Evolutionary conservation across 2,888 invertebrate species (phyloP), one percentile per base, ranked within the genome.

Genomic region (Ferdinandea cuprea): DNA sequence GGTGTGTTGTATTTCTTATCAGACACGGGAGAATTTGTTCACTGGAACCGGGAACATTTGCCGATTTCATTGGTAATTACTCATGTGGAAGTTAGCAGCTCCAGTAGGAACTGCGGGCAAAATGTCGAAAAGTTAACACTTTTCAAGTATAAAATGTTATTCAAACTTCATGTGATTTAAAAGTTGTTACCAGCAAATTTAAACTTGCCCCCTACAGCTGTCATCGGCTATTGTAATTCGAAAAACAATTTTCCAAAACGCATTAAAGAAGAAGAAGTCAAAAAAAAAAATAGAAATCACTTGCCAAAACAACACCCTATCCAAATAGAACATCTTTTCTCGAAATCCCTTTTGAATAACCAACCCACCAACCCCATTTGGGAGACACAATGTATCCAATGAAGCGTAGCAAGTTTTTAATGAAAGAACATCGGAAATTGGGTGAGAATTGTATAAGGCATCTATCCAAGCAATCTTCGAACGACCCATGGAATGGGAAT

Each of bases 301-400:
- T 13, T n/a, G 54, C 37, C 13, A 8, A 3, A 25, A 2, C 48
- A 48, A 28, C 13, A 52, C n/a, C 42, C 28, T 19, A 59, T 15
- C 3, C 35, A 35, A 42, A 25, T 13, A 42, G 30, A 17, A 46
- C 21, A 46, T 61, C 32, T 46, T 42, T 44, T 19, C n/a, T 32
- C 30, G 3, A 15, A 32, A 9, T 7, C 35, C 15, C 17, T 42
- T n/a, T n/a, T n/a, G n/a, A n/a, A n/a, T 7, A 1, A 19, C 15
- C 3, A n/a, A 61, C n/a, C n/a, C 59, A 5, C 40, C 21, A 4
- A 58, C 35, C 48, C 35, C 15, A 21, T 6, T 48, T 2, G 15
- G 58, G 3, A 32, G 21, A 66, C 50, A 73, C 63, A 56, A 65
- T 56, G 48, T 65, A 73, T 65, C 56, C 54, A 66, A 65, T 73